Percentiles rank a stretch among this genome's conserved stretches.
Conservation (phyloP, 2,888 invertebrate species). For the Hermodice carunculata region DNA sequence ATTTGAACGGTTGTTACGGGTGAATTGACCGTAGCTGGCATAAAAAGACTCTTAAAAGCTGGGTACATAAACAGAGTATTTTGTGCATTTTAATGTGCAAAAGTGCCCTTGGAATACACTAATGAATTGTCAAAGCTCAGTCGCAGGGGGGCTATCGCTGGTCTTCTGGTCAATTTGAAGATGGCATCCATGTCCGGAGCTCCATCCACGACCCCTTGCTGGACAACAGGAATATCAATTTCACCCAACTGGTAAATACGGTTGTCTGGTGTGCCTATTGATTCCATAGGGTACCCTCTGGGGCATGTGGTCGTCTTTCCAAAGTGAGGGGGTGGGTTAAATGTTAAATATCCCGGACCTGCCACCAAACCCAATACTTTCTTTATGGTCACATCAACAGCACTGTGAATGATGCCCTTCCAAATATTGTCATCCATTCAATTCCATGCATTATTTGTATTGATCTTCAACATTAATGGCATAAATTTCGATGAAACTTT, state of each 20-base stretch:
- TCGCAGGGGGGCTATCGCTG: background rate
- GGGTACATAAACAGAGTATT: conserved; percentile 44
- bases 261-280: conserved; percentile 16
- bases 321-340: conserved; percentile 31
- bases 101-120: conserved; percentile 30
- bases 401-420: too few species aligned
- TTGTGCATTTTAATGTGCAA: conserved; percentile 43
- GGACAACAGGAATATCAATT: conserved; percentile 35
- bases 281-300: conserved; percentile 43
- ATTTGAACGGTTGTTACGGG: conserved; percentile 37
- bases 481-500: too few species aligned
- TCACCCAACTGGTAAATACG: conserved; percentile 16
- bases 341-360: too few species aligned
- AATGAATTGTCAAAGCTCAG: conserved; percentile 39
- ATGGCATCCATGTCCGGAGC: conserved; percentile 52
- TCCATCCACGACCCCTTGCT: conserved; percentile 48
- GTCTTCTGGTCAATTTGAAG: conserved; percentile 37
- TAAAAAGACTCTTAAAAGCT: conserved; percentile 44
- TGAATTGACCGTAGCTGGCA: conserved; percentile 41
- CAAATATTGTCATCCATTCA: too few species aligned
- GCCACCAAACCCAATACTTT: too few species aligned
- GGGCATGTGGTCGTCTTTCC: conserved; percentile 48
- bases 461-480: too few species aligned
- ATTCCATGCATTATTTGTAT: too few species aligned
- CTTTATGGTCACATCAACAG: too few species aligned